Conservation (phyloP, 2,797 vertebrate species). For the Tauraco hartlaubi region DNA sequence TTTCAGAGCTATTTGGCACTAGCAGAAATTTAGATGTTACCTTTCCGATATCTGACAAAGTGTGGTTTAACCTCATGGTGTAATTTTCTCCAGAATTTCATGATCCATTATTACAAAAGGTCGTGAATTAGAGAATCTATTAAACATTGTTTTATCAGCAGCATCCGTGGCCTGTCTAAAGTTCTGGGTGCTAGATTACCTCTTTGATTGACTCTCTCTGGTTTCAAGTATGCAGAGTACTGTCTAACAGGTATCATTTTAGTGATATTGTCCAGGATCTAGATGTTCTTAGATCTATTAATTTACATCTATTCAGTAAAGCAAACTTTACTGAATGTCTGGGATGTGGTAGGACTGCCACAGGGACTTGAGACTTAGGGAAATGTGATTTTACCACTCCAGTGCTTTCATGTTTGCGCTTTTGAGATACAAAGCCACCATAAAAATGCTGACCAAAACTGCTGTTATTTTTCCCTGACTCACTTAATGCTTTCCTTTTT, state of each 20-base stretch:
- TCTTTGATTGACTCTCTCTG: neutral
- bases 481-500: neutral
- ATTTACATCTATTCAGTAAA: neutral
- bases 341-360: neutral
- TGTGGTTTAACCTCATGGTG: neutral
- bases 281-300: neutral
- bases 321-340: neutral
- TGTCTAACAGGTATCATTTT: neutral
- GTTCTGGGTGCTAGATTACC: neutral
- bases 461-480: neutral
- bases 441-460: neutral
- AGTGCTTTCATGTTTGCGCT: neutral
- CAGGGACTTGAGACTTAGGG: neutral
- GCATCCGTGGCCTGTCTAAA: neutral
- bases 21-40: neutral
- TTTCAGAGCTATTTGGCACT: neutral
- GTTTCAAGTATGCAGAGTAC: neutral
- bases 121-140: neutral
- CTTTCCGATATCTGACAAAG: neutral
- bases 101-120: neutral
- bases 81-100: neutral
- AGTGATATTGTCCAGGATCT: neutral
- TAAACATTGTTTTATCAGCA: neutral
- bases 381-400: neutral
- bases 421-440: neutral